phyloP scores from a whole-genome alignment of 2,888 invertebrate genomes.

The Hemithea aestivaria region DNA sequence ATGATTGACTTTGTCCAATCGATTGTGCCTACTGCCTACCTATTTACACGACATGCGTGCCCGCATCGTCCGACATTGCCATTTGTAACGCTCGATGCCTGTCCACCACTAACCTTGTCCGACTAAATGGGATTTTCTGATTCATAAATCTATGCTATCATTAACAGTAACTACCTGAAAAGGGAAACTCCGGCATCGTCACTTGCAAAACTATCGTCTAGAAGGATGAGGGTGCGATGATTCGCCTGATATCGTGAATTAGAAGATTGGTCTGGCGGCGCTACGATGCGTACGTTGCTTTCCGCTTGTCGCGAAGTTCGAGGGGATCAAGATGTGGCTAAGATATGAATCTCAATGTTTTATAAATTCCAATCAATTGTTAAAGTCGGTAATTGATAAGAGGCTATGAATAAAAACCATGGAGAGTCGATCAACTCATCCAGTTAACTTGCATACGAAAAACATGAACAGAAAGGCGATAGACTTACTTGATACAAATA shows the following conservation, averaged over 20 bases:
- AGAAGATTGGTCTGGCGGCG: conserved; percentile 49
- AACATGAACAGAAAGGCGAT: no score
- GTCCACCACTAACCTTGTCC: conserved; percentile 46
- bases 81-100: conserved; percentile 34
- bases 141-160: conserved; percentile 26
- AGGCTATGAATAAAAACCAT: no score
- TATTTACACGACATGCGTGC: conserved; percentile 51
- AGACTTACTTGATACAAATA: conserved; percentile 43
- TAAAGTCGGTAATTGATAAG: no score
- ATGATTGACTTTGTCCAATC: conserved; percentile 75
- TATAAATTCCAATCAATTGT: no score
- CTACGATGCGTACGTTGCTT: conserved; percentile 31
- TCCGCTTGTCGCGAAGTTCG: conserved; percentile 34
- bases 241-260: conserved; percentile 50
- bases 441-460: no score
- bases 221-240: conserved; percentile 37
- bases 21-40: conserved; percentile 49
- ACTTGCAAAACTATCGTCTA: conserved; percentile 21
- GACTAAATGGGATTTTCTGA: conserved; percentile 43
- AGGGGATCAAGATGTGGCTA: conserved; percentile 1
- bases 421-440: no score
- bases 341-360: no score
- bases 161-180: conserved; percentile 6
- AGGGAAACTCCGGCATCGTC: conserved; percentile 10
- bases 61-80: conserved; percentile 45